Conservation (phyloP, 2,888 invertebrate species). For the Brachypalpus laphriformis region DNA sequence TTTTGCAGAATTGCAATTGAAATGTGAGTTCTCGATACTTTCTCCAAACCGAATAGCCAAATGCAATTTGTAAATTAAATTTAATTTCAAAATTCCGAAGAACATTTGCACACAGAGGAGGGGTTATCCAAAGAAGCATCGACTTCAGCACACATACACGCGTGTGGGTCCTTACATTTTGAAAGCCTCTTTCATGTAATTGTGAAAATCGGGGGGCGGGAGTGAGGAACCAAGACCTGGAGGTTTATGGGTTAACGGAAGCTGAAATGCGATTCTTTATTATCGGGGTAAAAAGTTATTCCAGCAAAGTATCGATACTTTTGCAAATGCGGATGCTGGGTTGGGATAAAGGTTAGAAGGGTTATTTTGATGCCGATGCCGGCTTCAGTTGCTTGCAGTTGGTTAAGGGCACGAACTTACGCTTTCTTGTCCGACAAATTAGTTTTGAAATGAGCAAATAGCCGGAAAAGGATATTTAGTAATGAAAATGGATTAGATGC, state of each 20-base stretch:
- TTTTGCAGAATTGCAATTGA: conserved; percentile 24
- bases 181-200: conserved; percentile 8
- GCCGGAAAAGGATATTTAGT: conserved; percentile 63
- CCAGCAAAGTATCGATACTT: conserved; percentile 45
- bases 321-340: background rate
- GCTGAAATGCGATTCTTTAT: conserved; percentile 28
- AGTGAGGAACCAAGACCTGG: background rate
- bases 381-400: conserved; percentile 9
- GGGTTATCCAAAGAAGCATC: background rate
- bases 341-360: conserved; percentile 29
- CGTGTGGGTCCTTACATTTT: background rate
- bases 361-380: conserved; percentile 7
- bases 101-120: conserved; percentile 9
- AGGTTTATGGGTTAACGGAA: conserved; percentile 32
- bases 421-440: conserved; percentile 58
- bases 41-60: conserved; percentile 39
- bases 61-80: conserved; percentile 71
- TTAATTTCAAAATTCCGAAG: conserved; percentile 56
- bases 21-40: conserved; percentile 41
- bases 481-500: conserved; percentile 66
- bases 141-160: background rate
- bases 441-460: conserved; percentile 58
- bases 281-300: conserved; percentile 31
- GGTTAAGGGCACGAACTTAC: conserved; percentile 44
- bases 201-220: background rate